Evolutionary conservation across 1,140 invertebrate species (phyloP).

Genomic region (Drosophila jambulina): DNA sequence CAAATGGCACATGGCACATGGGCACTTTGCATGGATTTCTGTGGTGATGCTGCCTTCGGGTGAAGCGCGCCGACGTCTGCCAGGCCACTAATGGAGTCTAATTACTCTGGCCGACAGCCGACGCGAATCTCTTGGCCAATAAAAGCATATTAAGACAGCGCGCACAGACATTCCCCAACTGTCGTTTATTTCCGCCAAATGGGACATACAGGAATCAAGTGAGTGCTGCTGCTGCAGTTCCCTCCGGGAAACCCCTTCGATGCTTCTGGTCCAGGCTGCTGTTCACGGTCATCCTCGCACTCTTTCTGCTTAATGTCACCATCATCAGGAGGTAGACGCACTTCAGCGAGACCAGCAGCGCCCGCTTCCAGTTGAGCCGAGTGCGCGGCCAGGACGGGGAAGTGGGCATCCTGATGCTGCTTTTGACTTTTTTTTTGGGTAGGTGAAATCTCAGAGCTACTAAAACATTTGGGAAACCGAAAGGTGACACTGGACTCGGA

Average conservation of each 20-base stretch:
- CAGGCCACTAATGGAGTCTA: conserved; percentile 72
- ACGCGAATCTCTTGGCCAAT: conserved; percentile 65
- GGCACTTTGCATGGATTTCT: conserved; percentile 73
- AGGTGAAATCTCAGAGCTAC: neutral
- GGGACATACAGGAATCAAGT: conserved; percentile 27
- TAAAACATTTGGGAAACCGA: neutral
- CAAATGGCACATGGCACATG: conserved; percentile 34
- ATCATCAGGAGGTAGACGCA: conserved; percentile 42
- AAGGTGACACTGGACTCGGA: neutral
- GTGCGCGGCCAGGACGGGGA: conserved; percentile 9
- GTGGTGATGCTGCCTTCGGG: conserved; percentile 6
- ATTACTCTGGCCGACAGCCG: conserved; percentile 65
- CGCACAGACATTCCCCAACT: conserved; percentile 42
- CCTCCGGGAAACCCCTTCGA: neutral
- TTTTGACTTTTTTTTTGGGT: neutral
- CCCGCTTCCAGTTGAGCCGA: conserved; percentile 40
- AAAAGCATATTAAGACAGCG: conserved; percentile 70
- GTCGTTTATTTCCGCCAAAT: conserved; percentile 65
- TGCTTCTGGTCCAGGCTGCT: neutral
- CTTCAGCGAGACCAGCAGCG: conserved; percentile 29
- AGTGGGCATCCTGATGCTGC: conserved; percentile 10
- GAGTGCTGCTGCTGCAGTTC: neutral
- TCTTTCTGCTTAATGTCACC: conserved; percentile 18
- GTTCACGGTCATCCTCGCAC: neutral
- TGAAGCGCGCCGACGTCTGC: conserved; percentile 42